Percentiles rank a stretch among this genome's conserved stretches.
phyloP scores from a whole-genome alignment of 2,113 vertebrate genomes.

The Vidua chalybeata region DNA sequence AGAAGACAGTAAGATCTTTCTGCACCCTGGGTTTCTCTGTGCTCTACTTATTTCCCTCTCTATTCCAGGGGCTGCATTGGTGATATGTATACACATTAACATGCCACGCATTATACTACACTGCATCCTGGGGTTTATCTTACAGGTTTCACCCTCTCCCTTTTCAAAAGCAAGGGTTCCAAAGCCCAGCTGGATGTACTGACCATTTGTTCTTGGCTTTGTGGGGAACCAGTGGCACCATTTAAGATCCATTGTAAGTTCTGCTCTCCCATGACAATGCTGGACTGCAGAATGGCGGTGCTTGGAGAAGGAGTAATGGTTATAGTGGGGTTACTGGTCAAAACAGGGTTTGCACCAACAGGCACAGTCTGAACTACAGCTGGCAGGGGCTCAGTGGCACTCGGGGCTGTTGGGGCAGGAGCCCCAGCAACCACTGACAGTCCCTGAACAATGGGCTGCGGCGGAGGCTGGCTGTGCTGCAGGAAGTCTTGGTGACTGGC shows the following conservation, averaged over 20 bases:
- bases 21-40: not conserved
- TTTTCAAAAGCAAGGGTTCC: not conserved
- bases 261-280: constrained; percentile 94
- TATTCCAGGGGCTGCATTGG: not conserved
- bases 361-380: constrained; percentile 85
- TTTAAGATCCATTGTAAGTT: constrained; percentile 98
- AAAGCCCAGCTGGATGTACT: constrained; percentile 45
- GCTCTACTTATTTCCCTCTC: not conserved
- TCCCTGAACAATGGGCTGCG: constrained; percentile 72
- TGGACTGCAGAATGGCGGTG: constrained; percentile 87
- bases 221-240: constrained; percentile 84
- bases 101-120: not conserved
- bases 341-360: constrained; percentile 78
- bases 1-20: not conserved
- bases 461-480: constrained; percentile 69
- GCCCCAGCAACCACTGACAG: constrained; percentile 75
- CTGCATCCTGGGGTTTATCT: not conserved
- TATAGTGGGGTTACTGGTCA: constrained; percentile 78
- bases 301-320: constrained; percentile 83
- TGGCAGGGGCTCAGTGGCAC: constrained; percentile 77
- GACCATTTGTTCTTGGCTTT: constrained; percentile 89
- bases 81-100: not conserved
- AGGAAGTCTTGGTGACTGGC: constrained; percentile 83
- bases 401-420: constrained; percentile 47
- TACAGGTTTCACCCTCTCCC: not conserved